A percentile compares a stretch with the other conserved stretches of the same genome.
Conservation (phyloP, 92 coral and sea anemone species). For the Galaxea fascicularis region DNA sequence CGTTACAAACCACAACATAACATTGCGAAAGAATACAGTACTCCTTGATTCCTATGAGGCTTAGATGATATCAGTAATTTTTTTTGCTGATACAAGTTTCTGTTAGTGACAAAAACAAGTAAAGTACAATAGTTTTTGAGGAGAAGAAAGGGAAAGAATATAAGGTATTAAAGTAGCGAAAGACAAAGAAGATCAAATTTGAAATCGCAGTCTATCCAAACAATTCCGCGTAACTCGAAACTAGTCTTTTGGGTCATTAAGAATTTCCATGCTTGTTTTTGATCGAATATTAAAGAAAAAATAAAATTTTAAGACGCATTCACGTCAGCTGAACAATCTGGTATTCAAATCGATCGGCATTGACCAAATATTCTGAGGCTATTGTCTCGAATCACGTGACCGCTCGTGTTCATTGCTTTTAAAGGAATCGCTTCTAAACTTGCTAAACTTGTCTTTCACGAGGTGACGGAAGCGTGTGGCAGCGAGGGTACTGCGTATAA, state of each 20-base stretch:
- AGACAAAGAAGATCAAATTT: constrained; percentile 27
- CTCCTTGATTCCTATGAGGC: no score
- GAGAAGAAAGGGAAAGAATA: not conserved
- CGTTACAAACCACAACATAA: no score
- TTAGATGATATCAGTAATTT: not conserved
- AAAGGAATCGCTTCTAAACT: not conserved
- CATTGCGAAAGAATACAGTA: no score
- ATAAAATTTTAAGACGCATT: constrained; percentile 18
- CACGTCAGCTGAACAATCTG: constrained; percentile 72
- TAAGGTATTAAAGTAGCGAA: not conserved
- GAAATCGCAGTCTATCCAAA: not conserved
- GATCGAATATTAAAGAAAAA: constrained; percentile 20
- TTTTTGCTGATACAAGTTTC: not conserved
- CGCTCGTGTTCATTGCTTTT: constrained; percentile 9
- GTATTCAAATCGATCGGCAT: constrained; percentile 37
- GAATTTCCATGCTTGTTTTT: constrained; percentile 36
- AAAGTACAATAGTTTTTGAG: no score
- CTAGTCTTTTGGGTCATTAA: constrained; percentile 9
- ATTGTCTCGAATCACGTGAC: constrained; percentile 53
- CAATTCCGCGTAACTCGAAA: constrained; percentile 8
- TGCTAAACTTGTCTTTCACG: not conserved
- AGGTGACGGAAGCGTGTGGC: not conserved
- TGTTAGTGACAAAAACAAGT: not conserved
- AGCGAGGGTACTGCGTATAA: not conserved
- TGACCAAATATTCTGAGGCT: constrained; percentile 31